phyloP scores from a whole-genome alignment of 2,113 vertebrate genomes.

The Chloebia gouldiae region DNA sequence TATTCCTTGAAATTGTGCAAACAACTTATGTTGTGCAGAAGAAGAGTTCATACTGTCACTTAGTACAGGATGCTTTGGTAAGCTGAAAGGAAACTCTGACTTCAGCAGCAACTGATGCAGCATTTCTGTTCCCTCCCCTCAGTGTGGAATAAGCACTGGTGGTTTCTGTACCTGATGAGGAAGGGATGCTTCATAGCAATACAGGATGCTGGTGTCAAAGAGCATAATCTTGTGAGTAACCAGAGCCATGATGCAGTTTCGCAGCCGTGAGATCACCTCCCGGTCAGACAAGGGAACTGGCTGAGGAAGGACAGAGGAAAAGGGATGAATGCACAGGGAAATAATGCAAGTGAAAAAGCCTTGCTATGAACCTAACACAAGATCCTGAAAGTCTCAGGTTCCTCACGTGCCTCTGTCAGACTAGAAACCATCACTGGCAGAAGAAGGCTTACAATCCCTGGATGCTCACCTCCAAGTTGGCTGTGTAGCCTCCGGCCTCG shows the following conservation, averaged over 20 bases:
- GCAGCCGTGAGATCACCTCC: slow-evolving; percentile 93
- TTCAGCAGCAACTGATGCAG: background rate
- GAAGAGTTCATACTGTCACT: background rate
- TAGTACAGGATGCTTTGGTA: background rate
- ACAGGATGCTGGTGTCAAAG: slow-evolving; percentile 94
- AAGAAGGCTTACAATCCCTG: background rate
- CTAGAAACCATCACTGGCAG: background rate
- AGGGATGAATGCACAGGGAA: background rate
- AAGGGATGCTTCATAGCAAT: slow-evolving; percentile 93
- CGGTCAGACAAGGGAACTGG: slow-evolving; percentile 85
- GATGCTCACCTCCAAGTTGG: slow-evolving; percentile 84
- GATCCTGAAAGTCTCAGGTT: background rate
- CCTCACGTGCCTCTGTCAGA: background rate
- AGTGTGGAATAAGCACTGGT: background rate
- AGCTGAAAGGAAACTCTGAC: background rate
- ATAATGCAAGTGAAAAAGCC: background rate
- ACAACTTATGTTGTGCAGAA: background rate
- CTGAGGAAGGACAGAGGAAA: slow-evolving; percentile 58
- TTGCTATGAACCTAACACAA: background rate
- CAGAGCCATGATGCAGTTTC: slow-evolving; percentile 90
- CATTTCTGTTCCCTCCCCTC: background rate
- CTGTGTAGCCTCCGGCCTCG: slow-evolving; percentile 86
- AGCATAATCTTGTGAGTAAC: slow-evolving; percentile 86
- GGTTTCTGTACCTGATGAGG: slow-evolving; percentile 82
- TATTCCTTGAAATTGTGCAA: background rate